Evolutionary conservation across 1,140 invertebrate genomes (phyloP).

Genomic region (Agrilus planipennis): DNA sequence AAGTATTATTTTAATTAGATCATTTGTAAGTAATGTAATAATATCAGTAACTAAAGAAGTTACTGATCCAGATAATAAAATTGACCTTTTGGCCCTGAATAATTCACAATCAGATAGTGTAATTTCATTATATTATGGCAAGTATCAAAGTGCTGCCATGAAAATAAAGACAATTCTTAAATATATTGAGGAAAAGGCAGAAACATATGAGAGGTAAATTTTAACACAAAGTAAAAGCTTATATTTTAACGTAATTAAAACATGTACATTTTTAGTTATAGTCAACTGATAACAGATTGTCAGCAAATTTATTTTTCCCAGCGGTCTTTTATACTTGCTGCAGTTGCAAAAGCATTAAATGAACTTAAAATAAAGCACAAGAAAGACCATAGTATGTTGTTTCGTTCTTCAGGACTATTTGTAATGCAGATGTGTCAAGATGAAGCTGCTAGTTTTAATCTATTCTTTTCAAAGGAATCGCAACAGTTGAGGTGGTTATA

Average conservation of each 20-base stretch:
- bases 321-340: constrained; percentile 59
- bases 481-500: constrained; percentile 50
- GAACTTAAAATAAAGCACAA: constrained; percentile 57
- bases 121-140: constrained; percentile 79
- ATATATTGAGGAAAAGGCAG: constrained; percentile 65
- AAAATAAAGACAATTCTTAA: constrained; percentile 71
- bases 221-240: no score
- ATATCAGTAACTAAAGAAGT: constrained; percentile 64
- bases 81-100: constrained; percentile 32
- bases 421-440: constrained; percentile 86
- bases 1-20: constrained; percentile 45
- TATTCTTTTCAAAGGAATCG: constrained; percentile 69
- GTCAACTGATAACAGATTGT: constrained; percentile 64
- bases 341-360: constrained; percentile 62
- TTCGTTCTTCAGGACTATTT: constrained; percentile 78
- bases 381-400: constrained; percentile 78
- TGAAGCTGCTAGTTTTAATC: constrained; percentile 77
- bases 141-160: constrained; percentile 79
- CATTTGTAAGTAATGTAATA: constrained; percentile 25
- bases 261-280: constrained; percentile 44
- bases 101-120: constrained; percentile 15
- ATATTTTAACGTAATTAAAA: no score
- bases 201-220: constrained; percentile 57
- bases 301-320: constrained; percentile 77
- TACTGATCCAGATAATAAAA: constrained; percentile 33